Conservation (phyloP, 2,113 vertebrate species). For the Tragelaphus buxtoni region DNA sequence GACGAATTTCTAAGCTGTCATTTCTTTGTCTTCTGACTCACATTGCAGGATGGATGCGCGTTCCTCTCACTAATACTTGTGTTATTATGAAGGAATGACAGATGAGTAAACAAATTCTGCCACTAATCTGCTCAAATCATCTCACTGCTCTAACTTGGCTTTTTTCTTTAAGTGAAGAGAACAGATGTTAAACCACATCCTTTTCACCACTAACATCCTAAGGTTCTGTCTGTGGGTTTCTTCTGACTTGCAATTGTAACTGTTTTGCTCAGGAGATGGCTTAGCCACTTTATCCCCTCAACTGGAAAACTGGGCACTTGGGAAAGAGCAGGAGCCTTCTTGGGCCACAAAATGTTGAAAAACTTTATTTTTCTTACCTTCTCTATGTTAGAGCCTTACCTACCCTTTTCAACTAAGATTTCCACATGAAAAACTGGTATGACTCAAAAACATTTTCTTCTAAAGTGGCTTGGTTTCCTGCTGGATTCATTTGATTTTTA, state of each 20-base stretch:
- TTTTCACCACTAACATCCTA: neutral
- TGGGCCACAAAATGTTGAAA: neutral
- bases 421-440: neutral
- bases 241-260: neutral
- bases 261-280: neutral
- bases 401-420: neutral
- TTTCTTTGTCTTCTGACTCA: neutral
- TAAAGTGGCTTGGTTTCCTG: neutral
- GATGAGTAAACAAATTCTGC: neutral
- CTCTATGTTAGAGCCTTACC: neutral
- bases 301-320: neutral
- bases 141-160: neutral
- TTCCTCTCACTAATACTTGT: neutral
- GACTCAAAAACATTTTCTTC: neutral
- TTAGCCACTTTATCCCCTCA: neutral
- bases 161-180: neutral
- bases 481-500: neutral
- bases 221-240: neutral
- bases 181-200: neutral
- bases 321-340: neutral
- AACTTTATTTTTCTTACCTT: neutral
- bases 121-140: neutral
- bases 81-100: neutral
- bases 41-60: neutral
- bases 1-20: neutral